Percentiles rank a stretch among this genome's conserved stretches.
These are phyloP conservation scores for Agapetus fuscipes DNA, from an alignment of 2,888 invertebrate species.

Conservation along the genomic window DNA sequence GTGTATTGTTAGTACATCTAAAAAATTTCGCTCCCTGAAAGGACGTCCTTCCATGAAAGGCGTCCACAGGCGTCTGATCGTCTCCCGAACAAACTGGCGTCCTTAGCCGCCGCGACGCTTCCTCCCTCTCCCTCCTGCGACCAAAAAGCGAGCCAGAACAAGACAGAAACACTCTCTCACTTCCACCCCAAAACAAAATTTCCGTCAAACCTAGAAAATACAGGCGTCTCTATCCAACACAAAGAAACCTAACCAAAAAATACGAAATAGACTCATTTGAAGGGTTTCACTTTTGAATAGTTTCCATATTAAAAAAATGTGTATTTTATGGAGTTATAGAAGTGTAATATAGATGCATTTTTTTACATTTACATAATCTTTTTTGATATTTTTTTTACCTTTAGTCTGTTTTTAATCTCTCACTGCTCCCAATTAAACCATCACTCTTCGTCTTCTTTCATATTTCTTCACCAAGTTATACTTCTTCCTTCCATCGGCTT, in stretches of 20 bases:
- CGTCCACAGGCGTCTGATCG: slow-evolving; percentile 50
- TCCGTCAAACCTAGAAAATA: slow-evolving; percentile 8
- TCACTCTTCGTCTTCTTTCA: no score
- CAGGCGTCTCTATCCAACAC: neutral
- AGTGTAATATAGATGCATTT: slow-evolving; percentile 7
- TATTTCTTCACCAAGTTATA: no score
- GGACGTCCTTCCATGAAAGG: slow-evolving; percentile 38
- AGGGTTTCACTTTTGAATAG: neutral
- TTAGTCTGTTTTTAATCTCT: slow-evolving; percentile 14
- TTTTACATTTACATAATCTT: slow-evolving; percentile 2
- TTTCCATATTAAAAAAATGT: slow-evolving; percentile 14
- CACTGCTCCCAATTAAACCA: no score
- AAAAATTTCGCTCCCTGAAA: slow-evolving; percentile 22
- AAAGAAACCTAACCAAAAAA: neutral
- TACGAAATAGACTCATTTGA: neutral
- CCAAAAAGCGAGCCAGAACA: slow-evolving; percentile 17
- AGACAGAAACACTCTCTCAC: slow-evolving; percentile 18
- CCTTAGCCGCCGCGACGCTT: slow-evolving; percentile 37
- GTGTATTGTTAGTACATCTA: neutral
- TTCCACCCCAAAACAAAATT: slow-evolving; percentile 9
- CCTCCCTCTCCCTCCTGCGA: slow-evolving; percentile 30
- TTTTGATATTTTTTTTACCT: slow-evolving; percentile 9
- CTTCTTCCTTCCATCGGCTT: no score
- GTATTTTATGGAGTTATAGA: slow-evolving; percentile 9
- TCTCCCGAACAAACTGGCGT: slow-evolving; percentile 39